A percentile compares a stretch with the other conserved stretches of the same genome.
These are phyloP conservation scores for Drosophila pectinifera DNA, from an alignment of 1,140 invertebrate genomes.

Conservation along the genomic window DNA sequence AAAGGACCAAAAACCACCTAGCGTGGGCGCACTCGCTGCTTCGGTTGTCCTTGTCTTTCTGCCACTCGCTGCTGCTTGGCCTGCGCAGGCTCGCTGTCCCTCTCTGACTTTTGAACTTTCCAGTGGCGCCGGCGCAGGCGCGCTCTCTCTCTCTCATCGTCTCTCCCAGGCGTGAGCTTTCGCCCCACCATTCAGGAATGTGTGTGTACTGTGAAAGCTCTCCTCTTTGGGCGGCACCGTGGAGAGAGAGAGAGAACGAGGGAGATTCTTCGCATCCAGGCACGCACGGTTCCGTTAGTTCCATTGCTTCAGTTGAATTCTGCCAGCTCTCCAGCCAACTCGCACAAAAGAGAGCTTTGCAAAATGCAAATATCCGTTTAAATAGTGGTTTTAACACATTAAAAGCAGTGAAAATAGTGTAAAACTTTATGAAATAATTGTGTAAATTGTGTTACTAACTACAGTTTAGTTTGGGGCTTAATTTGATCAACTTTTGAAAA, in stretches of 20 bases:
- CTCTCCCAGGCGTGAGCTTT: conserved; percentile 37
- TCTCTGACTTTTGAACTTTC: conserved; percentile 38
- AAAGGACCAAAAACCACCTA: conserved; percentile 24
- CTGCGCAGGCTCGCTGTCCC: conserved; percentile 34
- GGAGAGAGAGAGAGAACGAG: conserved; percentile 8
- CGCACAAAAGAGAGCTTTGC: conserved; percentile 36
- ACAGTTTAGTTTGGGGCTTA: conserved; percentile 20
- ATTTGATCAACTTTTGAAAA: conserved; percentile 1
- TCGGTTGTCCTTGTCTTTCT: conserved; percentile 60
- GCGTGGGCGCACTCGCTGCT: conserved; percentile 57
- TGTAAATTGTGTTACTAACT: conserved; percentile 1
- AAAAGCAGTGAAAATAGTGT: conserved; percentile 28
- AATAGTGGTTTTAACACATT: conserved; percentile 20
- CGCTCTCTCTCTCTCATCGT: conserved; percentile 5
- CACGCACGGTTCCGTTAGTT: conserved; percentile 37
- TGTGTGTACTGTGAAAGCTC: conserved; percentile 57
- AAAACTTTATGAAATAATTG: conserved; percentile 6
- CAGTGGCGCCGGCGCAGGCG: conserved; percentile 22
- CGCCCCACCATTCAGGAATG: conserved; percentile 57
- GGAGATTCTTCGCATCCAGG: conserved; percentile 24
- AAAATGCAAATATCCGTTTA: conserved; percentile 34
- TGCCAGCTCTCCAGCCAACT: conserved; percentile 49
- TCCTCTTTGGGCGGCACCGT: conserved; percentile 71
- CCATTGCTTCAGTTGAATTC: conserved; percentile 40
- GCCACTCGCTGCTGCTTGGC: conserved; percentile 46